Base-by-base conservation (phyloP, 2,797 vertebrate genomes). In the Hypotaenidia okinawae region DNA sequence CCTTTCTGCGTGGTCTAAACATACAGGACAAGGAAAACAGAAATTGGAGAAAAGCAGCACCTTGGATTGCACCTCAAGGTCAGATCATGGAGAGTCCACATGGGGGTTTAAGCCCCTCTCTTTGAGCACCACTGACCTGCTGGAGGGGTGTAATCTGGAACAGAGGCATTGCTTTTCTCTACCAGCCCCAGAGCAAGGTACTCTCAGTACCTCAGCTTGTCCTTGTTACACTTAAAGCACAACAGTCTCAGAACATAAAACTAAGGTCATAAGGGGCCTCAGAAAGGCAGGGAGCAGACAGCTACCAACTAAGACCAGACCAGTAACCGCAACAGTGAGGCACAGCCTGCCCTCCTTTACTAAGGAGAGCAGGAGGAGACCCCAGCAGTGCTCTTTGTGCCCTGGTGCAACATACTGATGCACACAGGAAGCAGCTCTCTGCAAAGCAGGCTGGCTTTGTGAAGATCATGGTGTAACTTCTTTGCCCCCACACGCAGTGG, bases 31-130 rank as follows among this genome's bases (percentile, higher is more conserved):
- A 10, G 19, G 25, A 92, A 69, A 69, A 32, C 43, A 82, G 4
- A 47, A 61, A 41, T 4, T 11, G 9, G 21, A 66, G 21, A 27
- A 11, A 83, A 85, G 16, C 12, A 63, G n/a, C 27, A 63, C 24
- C 21, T 59, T 16, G 12, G 75, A 8, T 7, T 10, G 2, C 55
- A 30, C 8, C 43, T 39, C n/a, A 32, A 67, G 43, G 52, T 66
- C 33, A 66, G 15, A 37, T 17, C 27, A 67, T 8, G 9, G 14
- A 69, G 10, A 90, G 13, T 47, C 33, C 25, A 70, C 28, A 16
- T 0, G 3, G 12, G 5, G 8, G 7, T 12, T 67, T 17, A 5
- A 32, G 28, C 5, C 35, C 9, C 64, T 35, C 39, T 59, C 55
- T 74, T 51, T 15, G 15, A 21, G 24, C 62, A 67, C 37, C 13